Evolutionary conservation across 2,888 invertebrate species (phyloP), one percentile per base, ranked within the genome.

Genomic region (Helicoverpa assulta): DNA sequence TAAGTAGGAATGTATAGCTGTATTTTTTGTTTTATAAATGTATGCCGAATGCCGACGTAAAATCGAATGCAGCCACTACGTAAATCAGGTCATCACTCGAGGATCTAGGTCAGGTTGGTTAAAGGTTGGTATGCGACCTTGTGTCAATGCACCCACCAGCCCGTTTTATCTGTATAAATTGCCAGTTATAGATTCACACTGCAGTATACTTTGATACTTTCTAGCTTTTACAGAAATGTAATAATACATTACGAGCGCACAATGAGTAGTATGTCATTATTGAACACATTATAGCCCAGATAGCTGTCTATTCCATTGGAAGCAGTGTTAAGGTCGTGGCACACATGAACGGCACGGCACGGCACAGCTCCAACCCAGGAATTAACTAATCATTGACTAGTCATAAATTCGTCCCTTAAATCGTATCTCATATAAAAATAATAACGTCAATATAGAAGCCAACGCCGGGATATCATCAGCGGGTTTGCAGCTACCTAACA

Each of bases 1-100:
- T 33, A 58, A 73, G 51, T 63, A 78, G 79, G 79, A 80, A 80
- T 80, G 79, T 79, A 58, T 68, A 63, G 57, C 54, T 60, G 37
- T 57, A 66, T 53, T 3, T 33, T 37, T 51, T 50, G 51, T 62
- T 56, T 55, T 66, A 51, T 43, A 19, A 56, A 47, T 59, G 12
- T 62, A 54, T 40, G n/a, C 54, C 3, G 12, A 64, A 54, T 40
- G n/a, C 54, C 3, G 14, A 29, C 2, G 1, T 52, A 29, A 43
- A 14, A 54, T 53, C 53, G 53, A 74, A 61, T 73, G 56, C 59
- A 73, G 66, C 53, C 40, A 33, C 51, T 51, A 61, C 12, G 37
- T 73, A 74, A 66, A 73, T 66, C 50, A 67, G 59, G 73, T 78
- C 57, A 61, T 67, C 26, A 58, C 74, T 74, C 53, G 58, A 55